Base-by-base conservation (phyloP, 2,888 invertebrate genomes). In the Hipparchia sbordonii region DNA sequence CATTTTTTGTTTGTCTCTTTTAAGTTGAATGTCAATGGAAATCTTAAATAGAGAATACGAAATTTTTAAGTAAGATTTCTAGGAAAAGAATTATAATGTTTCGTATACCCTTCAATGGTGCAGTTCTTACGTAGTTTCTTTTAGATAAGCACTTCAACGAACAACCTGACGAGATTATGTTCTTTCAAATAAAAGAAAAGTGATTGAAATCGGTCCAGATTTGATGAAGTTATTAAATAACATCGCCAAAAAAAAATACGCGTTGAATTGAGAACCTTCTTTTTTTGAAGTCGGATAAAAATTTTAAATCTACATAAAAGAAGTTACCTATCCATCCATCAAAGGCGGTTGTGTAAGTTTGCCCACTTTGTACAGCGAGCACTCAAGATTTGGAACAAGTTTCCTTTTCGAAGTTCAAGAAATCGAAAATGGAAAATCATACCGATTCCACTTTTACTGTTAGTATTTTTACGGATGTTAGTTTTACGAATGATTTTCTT, bases 361-460 rank as follows among this genome's bases (percentile, higher is more conserved):
- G 45, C 46, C 59, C 59, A 60, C 71, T 71, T 71, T 71, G 71
- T 61, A 51, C 65, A 39, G 67, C 71, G 67, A 71, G 67, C 67
- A 67, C 61, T 67, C 67, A 61, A 67, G 67, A 67, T 10, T 61
- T 54, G 71, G 52, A 71, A 71, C 71, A 67, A 71, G 45, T 71
- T 72, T 68, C 70, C 73, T 74, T 73, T 74, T 80, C 77, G 74
- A 76, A 80, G 78, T 77, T 76, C 72, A 75, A 75, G 61, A 74
- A 68, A 73, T 67, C 48, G 72, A 73, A 60, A 74, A 68, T 69
- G 61, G 72, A 69, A 72, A 65, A 67, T 71, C 71, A 67, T 54
- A 67, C 52, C 54, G 67, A 54, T 67, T 66, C 59, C 65, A 10
- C 33, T 66, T 39, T 51, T 57, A 65, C 57, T 59, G 59, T 46